These are phyloP conservation scores for Ptycholaimellus sp. DNA, from an alignment of 2,888 invertebrate genomes.

Conservation along the genomic window DNA sequence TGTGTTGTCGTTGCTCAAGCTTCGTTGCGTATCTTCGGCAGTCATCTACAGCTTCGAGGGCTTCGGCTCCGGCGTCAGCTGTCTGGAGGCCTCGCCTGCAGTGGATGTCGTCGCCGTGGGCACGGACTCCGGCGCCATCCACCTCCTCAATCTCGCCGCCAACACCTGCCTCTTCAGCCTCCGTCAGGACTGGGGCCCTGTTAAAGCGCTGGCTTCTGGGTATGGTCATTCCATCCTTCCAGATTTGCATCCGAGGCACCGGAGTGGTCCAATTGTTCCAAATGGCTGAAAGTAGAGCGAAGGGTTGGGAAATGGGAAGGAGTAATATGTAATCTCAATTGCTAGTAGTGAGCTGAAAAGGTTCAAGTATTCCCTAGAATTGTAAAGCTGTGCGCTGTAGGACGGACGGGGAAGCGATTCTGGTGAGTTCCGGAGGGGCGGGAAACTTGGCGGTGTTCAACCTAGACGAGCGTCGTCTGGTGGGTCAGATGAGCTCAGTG, in stretches of 20 bases:
- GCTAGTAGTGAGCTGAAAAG: no score
- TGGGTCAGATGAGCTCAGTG: slow-evolving; percentile 53
- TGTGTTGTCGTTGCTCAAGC: no score
- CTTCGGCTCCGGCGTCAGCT: slow-evolving; percentile 46
- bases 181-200: slow-evolving; percentile 66
- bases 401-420: slow-evolving; percentile 15
- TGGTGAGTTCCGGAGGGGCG: slow-evolving; percentile 15
- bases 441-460: slow-evolving; percentile 86
- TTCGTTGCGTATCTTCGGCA: no score
- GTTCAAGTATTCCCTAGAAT: no score
- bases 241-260: no score
- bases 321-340: no score
- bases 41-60: slow-evolving; percentile 43
- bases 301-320: no score
- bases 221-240: no score
- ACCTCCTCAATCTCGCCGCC: slow-evolving; percentile 60
- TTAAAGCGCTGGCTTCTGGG: no score
- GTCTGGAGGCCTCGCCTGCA: slow-evolving; percentile 65
- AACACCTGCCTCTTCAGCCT: slow-evolving; percentile 61
- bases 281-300: no score
- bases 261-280: no score
- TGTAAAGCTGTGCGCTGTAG: no score
- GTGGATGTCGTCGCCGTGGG: slow-evolving; percentile 72
- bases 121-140: slow-evolving; percentile 51
- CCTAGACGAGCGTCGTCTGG: slow-evolving; percentile 40